These are phyloP conservation scores for human (Homo sapiens) DNA, from an alignment of 2,113 vertebrate species.

Conservation along the genomic window DNA sequence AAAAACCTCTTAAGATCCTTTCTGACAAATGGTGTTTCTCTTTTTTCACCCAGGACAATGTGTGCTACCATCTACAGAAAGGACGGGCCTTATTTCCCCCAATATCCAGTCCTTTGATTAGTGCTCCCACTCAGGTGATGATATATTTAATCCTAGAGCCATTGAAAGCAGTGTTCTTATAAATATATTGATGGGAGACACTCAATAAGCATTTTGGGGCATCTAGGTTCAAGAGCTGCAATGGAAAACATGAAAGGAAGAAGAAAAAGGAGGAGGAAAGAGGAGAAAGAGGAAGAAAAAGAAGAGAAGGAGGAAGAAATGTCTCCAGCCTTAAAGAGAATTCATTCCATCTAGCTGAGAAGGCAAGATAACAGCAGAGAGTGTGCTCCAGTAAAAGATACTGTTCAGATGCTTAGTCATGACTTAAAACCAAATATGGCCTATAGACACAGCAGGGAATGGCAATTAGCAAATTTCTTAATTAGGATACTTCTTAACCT, in stretches of 20 bases:
- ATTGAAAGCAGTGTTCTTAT: background rate
- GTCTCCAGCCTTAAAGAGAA: background rate
- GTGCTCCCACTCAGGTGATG: background rate
- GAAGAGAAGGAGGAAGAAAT: background rate
- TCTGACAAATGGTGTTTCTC: background rate
- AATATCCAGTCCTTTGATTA: background rate
- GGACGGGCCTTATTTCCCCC: background rate
- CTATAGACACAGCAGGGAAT: conserved; percentile 1
- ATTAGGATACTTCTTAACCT: conserved; percentile 41
- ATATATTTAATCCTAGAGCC: background rate
- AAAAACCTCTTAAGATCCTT: background rate
- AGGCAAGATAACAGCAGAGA: background rate
- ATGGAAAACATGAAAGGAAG: background rate
- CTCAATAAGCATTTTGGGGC: background rate
- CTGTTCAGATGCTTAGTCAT: conserved; percentile 37
- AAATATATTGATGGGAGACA: background rate
- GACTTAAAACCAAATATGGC: conserved; percentile 54
- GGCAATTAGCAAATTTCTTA: conserved; percentile 49
- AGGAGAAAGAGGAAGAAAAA: background rate
- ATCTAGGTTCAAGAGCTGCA: background rate
- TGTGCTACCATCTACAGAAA: background rate
- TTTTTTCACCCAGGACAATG: background rate
- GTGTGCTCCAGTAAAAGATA: background rate
- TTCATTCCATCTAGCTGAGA: background rate
- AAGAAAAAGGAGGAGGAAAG: background rate